Conservation (phyloP, 2,797 vertebrate species). For the Fistularia commersonii region DNA sequence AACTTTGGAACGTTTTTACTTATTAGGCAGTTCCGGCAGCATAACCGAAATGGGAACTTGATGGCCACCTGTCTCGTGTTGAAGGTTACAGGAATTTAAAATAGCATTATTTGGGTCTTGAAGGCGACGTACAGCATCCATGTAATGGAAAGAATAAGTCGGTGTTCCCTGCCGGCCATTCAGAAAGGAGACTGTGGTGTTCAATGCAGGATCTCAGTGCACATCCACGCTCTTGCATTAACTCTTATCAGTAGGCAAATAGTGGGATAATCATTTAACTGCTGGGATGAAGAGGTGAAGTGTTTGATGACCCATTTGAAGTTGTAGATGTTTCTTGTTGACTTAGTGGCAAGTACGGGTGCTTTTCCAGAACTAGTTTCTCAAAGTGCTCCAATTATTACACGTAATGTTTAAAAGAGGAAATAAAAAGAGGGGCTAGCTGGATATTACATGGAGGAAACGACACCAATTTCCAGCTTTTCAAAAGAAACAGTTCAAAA, state of each 20-base stretch:
- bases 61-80: no score
- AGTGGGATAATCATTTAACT: conserved; percentile 32
- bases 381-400: background rate
- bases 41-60: conserved; percentile 1
- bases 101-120: no score
- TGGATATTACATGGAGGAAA: no score
- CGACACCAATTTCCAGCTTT: no score
- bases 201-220: background rate
- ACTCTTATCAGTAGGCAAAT: conserved; percentile 32
- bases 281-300: conserved; percentile 19
- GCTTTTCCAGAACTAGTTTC: conserved; percentile 13
- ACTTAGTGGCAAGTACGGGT: background rate
- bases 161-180: no score
- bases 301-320: conserved; percentile 21
- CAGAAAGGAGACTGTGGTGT: background rate
- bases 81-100: no score
- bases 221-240: background rate
- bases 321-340: conserved; percentile 4
- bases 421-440: no score
- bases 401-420: no score
- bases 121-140: no score
- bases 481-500: no score
- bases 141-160: no score
- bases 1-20: conserved; percentile 10
- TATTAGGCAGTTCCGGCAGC: conserved; percentile 7